Conservation (phyloP, 2,888 invertebrate genomes). For the Palloptera scutellata region DNA sequence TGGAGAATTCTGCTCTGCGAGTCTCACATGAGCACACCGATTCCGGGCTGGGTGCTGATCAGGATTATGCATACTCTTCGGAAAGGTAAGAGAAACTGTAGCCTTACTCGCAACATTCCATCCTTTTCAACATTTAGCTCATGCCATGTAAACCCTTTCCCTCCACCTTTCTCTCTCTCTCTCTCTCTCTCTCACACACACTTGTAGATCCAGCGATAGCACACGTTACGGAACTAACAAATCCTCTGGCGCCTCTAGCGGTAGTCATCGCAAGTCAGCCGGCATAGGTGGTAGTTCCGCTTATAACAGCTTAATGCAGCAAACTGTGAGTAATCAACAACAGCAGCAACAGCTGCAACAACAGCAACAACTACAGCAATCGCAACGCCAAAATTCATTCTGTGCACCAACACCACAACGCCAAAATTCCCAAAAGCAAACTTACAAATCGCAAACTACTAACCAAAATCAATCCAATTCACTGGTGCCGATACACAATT, state of each 20-base stretch:
- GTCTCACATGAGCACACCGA: constrained; percentile 80
- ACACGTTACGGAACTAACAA: constrained; percentile 68
- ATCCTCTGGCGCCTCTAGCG: constrained; percentile 64
- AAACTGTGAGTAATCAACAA: constrained; percentile 64
- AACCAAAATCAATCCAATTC: constrained; percentile 42
- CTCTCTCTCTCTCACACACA: not conserved
- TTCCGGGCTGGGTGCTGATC: constrained; percentile 79
- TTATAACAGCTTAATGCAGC: constrained; percentile 61
- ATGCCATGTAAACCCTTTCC: not conserved
- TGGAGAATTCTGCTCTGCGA: constrained; percentile 65
- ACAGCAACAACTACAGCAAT: constrained; percentile 49
- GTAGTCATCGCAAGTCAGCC: constrained; percentile 62
- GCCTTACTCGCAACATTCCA: not conserved
- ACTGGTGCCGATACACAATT: constrained; percentile 58
- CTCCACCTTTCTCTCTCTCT: constrained; percentile 12
- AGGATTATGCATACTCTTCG: constrained; percentile 77
- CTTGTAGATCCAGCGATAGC: constrained; percentile 68
- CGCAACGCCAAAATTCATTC: constrained; percentile 54
- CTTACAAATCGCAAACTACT: constrained; percentile 50
- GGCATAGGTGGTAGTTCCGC: constrained; percentile 48
- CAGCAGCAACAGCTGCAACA: constrained; percentile 53
- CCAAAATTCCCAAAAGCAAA: constrained; percentile 48
- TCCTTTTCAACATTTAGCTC: not conserved
- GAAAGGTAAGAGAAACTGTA: constrained; percentile 68
- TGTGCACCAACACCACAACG: constrained; percentile 48